Conservation (phyloP, 2,113 vertebrate species). For the Balaenoptera acutorostrata region DNA sequence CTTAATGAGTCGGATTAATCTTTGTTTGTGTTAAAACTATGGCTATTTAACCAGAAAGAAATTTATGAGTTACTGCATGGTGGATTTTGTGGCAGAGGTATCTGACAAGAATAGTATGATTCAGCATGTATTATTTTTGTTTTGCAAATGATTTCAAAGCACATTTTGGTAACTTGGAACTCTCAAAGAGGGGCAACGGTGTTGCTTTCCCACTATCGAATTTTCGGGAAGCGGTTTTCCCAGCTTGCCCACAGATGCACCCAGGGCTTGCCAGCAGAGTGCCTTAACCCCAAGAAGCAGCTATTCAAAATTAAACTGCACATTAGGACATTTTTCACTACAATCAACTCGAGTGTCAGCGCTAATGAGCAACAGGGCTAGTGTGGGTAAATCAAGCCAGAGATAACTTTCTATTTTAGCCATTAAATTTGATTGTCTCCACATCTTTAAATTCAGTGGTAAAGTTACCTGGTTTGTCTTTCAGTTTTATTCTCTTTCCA, state of each 20-base stretch:
- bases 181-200: background rate
- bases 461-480: background rate
- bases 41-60: conserved; percentile 63
- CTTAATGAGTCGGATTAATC: conserved; percentile 44
- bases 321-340: conserved; percentile 8
- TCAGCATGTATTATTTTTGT: conserved; percentile 77
- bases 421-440: background rate
- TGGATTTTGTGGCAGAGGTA: conserved; percentile 60
- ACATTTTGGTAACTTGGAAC: conserved; percentile 60
- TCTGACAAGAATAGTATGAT: conserved; percentile 76
- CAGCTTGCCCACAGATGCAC: conserved; percentile 51
- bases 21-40: conserved; percentile 18
- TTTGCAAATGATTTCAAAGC: conserved; percentile 73
- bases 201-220: background rate
- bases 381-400: background rate
- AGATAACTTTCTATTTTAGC: background rate
- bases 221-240: conserved; percentile 56
- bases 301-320: conserved; percentile 31
- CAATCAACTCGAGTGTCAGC: background rate
- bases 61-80: conserved; percentile 65
- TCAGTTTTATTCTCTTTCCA: background rate
- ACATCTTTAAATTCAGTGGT: background rate
- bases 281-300: background rate
- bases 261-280: conserved; percentile 45
- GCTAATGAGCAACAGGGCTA: background rate